Evolutionary conservation across 2,797 vertebrate genomes (phyloP).

Genomic region (Coreius guichenoti): DNA sequence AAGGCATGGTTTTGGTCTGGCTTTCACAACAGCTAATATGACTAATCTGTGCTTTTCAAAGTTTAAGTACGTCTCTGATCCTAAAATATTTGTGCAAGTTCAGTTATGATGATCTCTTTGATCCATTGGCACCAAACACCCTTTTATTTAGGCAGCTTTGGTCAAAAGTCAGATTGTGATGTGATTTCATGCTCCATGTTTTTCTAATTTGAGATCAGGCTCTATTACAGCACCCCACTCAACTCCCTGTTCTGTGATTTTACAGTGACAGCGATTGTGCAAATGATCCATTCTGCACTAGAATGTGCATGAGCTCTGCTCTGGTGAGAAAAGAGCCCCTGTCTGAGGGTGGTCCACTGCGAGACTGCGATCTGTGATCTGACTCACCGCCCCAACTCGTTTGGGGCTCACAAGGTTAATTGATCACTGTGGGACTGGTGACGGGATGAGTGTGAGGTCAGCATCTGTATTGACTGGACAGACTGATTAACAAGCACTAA

Average conservation of each 20-base stretch:
- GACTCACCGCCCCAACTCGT: constrained; percentile 25
- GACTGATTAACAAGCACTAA: constrained; percentile 66
- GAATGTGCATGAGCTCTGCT: background rate
- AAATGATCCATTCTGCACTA: constrained; percentile 12
- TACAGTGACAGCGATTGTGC: constrained; percentile 20
- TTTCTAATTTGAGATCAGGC: constrained; percentile 31
- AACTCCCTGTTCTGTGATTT: constrained; percentile 19
- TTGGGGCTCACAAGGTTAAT: constrained; percentile 51
- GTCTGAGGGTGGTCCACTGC: background rate
- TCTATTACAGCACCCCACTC: constrained; percentile 23
- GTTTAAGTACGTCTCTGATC: constrained; percentile 25
- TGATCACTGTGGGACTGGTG: constrained; percentile 59
- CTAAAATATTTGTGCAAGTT: background rate
- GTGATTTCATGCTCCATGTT: constrained; percentile 33
- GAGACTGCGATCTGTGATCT: constrained; percentile 6
- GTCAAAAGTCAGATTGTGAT: constrained; percentile 17
- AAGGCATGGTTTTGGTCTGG: background rate
- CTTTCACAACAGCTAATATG: constrained; percentile 13
- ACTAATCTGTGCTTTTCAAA: constrained; percentile 34
- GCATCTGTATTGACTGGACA: constrained; percentile 58
- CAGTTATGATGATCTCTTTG: background rate
- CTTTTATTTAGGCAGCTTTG: constrained; percentile 15
- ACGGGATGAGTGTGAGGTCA: constrained; percentile 58
- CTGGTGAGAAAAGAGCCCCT: background rate
- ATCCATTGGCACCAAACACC: constrained; percentile 3